Base-by-base conservation (phyloP, 2,888 invertebrate genomes). In the Drosophila dives region DNA sequence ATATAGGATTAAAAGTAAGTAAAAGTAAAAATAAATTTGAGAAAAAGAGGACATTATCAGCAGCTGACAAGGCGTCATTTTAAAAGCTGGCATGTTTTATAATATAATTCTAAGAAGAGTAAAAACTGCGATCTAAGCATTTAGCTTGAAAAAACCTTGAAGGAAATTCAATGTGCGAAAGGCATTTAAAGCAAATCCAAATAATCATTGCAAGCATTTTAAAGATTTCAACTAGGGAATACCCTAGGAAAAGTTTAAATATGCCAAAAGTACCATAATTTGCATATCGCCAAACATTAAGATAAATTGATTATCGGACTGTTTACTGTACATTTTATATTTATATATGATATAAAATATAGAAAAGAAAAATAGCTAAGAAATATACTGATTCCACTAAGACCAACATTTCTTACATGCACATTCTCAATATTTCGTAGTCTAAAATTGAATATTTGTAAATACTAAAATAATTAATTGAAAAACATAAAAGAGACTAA, bases 51-150 rank as follows among this genome's bases (percentile, higher is more conserved):
- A 66, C 40, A 60, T 66, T 65, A 63, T 74, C 73, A 77, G 74
- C 60, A 63, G 81, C 86, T 83, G 89, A 82, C 86, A 65, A 76
- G 66, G 72, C 81, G 63, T 49, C 50, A 64, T 68, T 76, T 80
- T 59, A 42, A 74, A 66, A 69, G 68, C 61, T n/a, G n/a, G n/a
- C n/a, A n/a, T n/a, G n/a, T n/a, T n/a, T n/a, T n/a, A n/a, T n/a
- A 32, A 11, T 26, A 49, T 32, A 40, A 55, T 20, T 23, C n/a
- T 20, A 8, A 12, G 23, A 55, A n/a, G 17, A 32, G 15, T 17
- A 51, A 23, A 55, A 64, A 75, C 36, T 66, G 80, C 36, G 58
- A 64, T 64, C 70, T 75, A 54, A 75, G 71, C 70, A 40, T 34
- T 70, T 59, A 15, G 26, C 55, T 29, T 40, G 15, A 33, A 64